Base-by-base conservation (phyloP, 2,113 vertebrate genomes). In the Poeciliopsis occidentalis region DNA sequence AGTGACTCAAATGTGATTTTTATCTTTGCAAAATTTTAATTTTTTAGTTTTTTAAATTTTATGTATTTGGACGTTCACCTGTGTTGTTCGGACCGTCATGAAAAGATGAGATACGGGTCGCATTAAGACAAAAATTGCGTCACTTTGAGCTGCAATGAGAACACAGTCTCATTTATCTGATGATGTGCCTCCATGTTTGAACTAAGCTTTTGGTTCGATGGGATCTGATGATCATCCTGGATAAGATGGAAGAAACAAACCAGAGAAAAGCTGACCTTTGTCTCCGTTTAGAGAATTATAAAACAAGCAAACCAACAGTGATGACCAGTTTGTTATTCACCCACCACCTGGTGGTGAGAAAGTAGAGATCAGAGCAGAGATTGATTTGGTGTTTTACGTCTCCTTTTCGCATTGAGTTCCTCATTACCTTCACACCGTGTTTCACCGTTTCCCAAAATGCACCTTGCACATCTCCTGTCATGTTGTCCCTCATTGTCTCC, bases 371-470 rank as follows among this genome's bases (percentile, higher is more conserved):
- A 13, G 41, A 44, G 41, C 15, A 44, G 75, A 73, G 64, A 5
- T 51, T 12, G 3, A 31, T 63, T 54, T 26, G 29, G 15, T 22
- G 10, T 64, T 64, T 64, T 54, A 34, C 8, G 15, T 51, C 11
- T 19, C 29, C 0, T 30, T 79, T 17, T 71, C 10, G 22, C 47
- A 29, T 34, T 75, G 57, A 64, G 47, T 60, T 73, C 12, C 63
- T 74, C 66, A 44, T 7, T 32, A 69, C 61, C 54, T 47, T 29
- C 54, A 76, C 65, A 70, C 78, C 67, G 68, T 71, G 54, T 69
- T 78, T 80, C 70, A 63, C 44, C 65, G 24, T 71, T 22, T 85
- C 66, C n/a, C 39, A 32, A 67, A 86, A 47, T 83, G 60, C 78
- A 87, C 73, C 67, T 68, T 71, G 73, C 67, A 73, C 57, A 68